Percentiles rank a stretch among this genome's conserved stretches.
Evolutionary conservation across 1,140 invertebrate genomes (phyloP).

Genomic region (Piezodorus guildinii): DNA sequence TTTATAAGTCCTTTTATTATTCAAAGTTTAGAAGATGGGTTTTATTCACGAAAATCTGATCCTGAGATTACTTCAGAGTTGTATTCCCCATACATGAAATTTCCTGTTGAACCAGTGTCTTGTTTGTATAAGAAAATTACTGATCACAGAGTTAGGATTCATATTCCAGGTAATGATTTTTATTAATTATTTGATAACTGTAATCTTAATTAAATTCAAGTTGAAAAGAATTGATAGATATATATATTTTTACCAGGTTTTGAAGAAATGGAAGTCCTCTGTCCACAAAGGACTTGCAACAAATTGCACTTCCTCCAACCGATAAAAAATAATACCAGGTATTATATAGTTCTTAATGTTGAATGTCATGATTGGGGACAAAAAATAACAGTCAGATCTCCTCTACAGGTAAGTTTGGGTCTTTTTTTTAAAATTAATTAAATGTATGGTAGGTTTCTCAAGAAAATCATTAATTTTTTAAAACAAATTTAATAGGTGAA

Average conservation of each 20-base stretch:
- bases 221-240: background rate
- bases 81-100: conserved; percentile 34
- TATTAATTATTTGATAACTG: too few relatives aligned
- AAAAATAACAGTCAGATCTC: conserved; percentile 56
- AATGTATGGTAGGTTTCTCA: background rate
- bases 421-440: background rate
- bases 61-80: conserved; percentile 27
- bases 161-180: conserved; percentile 35
- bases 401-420: conserved; percentile 48
- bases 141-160: conserved; percentile 48
- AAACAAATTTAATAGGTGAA: conserved; percentile 47
- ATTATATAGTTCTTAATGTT: conserved; percentile 54
- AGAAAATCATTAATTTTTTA: too few relatives aligned
- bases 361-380: conserved; percentile 46
- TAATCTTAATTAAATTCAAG: too few relatives aligned
- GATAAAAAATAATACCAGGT: conserved; percentile 49
- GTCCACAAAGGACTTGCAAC: conserved; percentile 53
- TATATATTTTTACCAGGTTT: conserved; percentile 40
- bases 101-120: conserved; percentile 40
- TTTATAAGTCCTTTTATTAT: background rate
- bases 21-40: conserved; percentile 33
- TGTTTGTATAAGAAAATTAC: conserved; percentile 44
- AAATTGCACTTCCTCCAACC: conserved; percentile 58
- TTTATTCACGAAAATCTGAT: conserved; percentile 26
- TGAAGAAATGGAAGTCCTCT: conserved; percentile 54